These are phyloP conservation scores for Melipona bicolor DNA, from an alignment of 2,888 invertebrate genomes.

Conservation along the genomic window DNA sequence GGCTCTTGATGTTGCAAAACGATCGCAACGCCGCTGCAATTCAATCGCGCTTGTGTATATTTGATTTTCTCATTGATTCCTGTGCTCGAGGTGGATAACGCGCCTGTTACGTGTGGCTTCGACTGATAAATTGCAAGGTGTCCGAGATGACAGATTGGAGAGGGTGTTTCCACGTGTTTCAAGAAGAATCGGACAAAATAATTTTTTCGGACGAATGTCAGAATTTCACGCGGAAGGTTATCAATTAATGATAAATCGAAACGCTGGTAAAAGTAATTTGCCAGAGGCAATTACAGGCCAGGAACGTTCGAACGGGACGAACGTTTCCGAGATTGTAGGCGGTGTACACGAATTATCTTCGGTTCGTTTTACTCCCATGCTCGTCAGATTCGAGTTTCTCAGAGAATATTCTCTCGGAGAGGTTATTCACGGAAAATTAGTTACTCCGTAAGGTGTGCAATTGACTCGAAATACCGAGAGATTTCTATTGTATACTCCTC, in stretches of 20 bases:
- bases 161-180: background rate
- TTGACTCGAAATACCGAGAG: background rate
- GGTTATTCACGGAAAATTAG: constrained; percentile 6
- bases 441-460: background rate
- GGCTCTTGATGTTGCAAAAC: constrained; percentile 40
- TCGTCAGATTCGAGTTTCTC: background rate
- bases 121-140: constrained; percentile 37
- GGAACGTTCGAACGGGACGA: constrained; percentile 1
- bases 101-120: constrained; percentile 2
- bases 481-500: background rate
- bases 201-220: background rate
- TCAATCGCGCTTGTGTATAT: background rate
- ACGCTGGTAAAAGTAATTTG: background rate
- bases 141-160: background rate
- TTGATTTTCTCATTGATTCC: constrained; percentile 13
- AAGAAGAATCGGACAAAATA: no score
- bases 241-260: no score
- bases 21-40: constrained; percentile 36
- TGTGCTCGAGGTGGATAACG: constrained; percentile 20
- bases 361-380: constrained; percentile 25
- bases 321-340: constrained; percentile 11
- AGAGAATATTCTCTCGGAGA: background rate
- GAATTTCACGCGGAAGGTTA: no score
- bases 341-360: constrained; percentile 1
- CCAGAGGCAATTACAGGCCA: background rate